Percentiles rank a stretch among this genome's conserved stretches.
Evolutionary conservation across 2,888 invertebrate species (phyloP).

Genomic region (Liodrosophila aerea): DNA sequence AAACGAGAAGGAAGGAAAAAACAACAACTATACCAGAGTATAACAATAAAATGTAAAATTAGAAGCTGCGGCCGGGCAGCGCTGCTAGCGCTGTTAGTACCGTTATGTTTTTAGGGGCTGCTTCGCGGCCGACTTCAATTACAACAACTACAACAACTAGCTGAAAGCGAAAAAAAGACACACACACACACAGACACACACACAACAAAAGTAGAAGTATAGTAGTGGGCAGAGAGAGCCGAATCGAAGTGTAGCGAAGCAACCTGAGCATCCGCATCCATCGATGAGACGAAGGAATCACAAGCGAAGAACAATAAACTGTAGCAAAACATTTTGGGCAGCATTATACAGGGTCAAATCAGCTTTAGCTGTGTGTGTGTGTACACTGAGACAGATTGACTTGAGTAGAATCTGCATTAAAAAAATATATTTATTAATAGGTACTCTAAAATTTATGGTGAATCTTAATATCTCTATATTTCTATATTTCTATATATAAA

Average conservation of each 20-base stretch:
- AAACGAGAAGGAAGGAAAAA: slow-evolving; percentile 56
- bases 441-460: too few relatives aligned
- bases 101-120: slow-evolving; percentile 22
- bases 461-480: too few relatives aligned
- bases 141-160: slow-evolving; percentile 42
- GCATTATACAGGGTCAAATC: slow-evolving; percentile 24
- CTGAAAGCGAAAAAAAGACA: not conserved
- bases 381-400: not conserved
- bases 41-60: slow-evolving; percentile 76
- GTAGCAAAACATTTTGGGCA: slow-evolving; percentile 56
- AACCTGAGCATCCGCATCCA: slow-evolving; percentile 40
- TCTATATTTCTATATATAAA: too few relatives aligned
- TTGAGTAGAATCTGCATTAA: not conserved
- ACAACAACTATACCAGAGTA: slow-evolving; percentile 53
- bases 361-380: slow-evolving; percentile 7
- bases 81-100: slow-evolving; percentile 24
- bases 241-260: slow-evolving; percentile 1
- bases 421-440: too few relatives aligned
- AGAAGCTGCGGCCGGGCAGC: slow-evolving; percentile 56
- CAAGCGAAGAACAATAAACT: slow-evolving; percentile 43
- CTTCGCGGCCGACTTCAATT: slow-evolving; percentile 50
- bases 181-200: not conserved
- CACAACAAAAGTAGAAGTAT: too few relatives aligned
- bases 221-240: not conserved
- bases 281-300: slow-evolving; percentile 40